Evolutionary conservation across 2,113 vertebrate genomes (phyloP), one percentile per base, ranked within the genome.

Genomic region (Gymnarchus niloticus): DNA sequence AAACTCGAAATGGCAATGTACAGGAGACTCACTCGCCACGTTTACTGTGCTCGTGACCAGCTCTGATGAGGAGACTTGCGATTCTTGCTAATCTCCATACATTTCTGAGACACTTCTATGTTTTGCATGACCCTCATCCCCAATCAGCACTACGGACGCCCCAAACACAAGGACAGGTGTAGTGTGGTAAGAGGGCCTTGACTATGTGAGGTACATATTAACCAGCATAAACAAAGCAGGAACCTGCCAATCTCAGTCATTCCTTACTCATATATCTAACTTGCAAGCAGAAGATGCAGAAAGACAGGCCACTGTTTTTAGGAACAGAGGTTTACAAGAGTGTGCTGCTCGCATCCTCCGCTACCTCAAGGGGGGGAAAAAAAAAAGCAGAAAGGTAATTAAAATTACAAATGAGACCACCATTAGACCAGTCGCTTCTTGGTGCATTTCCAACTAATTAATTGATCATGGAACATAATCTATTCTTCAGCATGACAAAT

Each of bases 391-490:
- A 85, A 88, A 33, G 41, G 91, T 92, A 94, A 94, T 94, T 94
- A 94, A 94, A 93, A 91, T 93, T 91, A 94, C 92, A 94, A 94
- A 94, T 93, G 93, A 93, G 93, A 91, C 90, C 87, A 90, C 91
- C 91, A 93, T 93, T 93, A 93, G 92, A 93, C 89, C 85, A 92
- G 92, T 90, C 92, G 92, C 93, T 87, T 87, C 91, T 92, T 88
- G 88, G 89, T 91, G 91, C 91, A 90, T 91, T 89, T 73, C 90
- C 85, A 59, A 89, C 91, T 92, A 93, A 94, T 93, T 92, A 93
- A 94, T 93, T 92, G 92, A 95, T 95, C 92, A 89, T 89, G 91
- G 93, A 93, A 93, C 92, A 91, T 93, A 91, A 94, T 94, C 93
- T 93, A 90, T 93, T 92, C 90, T 91, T 90, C 88, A 91, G 89